These are phyloP conservation scores for Chironomus striatipennis DNA, from an alignment of 1,140 invertebrate genomes.

Conservation along the genomic window DNA sequence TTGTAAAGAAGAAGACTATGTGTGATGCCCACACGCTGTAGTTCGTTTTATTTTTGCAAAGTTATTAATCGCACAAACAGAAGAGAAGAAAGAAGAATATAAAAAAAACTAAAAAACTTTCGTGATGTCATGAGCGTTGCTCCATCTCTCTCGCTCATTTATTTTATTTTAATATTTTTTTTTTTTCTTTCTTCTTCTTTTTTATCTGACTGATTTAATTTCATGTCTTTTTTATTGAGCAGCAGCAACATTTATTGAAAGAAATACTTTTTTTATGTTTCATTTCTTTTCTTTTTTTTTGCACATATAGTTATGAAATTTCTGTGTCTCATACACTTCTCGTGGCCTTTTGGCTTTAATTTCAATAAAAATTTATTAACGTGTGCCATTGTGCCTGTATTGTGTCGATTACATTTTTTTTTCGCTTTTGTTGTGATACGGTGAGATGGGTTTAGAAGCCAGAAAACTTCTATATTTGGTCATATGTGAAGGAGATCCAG, in stretches of 20 bases:
- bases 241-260: neutral
- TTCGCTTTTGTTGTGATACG: neutral
- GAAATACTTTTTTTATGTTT: neutral
- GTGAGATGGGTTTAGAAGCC: constrained; percentile 11
- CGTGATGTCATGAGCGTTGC: neutral
- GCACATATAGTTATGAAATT: neutral
- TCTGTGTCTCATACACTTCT: too few species aligned
- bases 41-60: neutral
- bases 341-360: constrained; percentile 22
- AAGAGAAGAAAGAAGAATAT: too few species aligned
- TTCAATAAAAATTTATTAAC: constrained; percentile 21
- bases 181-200: neutral
- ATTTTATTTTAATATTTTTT: neutral
- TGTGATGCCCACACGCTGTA: constrained; percentile 19
- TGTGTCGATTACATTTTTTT: neutral
- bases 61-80: constrained; percentile 15
- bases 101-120: constrained; percentile 10
- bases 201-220: neutral
- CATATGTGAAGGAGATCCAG: constrained; percentile 10
- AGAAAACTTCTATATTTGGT: constrained; percentile 21
- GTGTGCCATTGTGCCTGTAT: constrained; percentile 6
- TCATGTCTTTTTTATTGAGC: neutral
- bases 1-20: neutral
- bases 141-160: neutral
- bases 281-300: neutral